Evolutionary conservation across 2,113 vertebrate genomes (phyloP), one percentile per base, ranked within the genome.

Genomic region (Carlito syrichta): DNA sequence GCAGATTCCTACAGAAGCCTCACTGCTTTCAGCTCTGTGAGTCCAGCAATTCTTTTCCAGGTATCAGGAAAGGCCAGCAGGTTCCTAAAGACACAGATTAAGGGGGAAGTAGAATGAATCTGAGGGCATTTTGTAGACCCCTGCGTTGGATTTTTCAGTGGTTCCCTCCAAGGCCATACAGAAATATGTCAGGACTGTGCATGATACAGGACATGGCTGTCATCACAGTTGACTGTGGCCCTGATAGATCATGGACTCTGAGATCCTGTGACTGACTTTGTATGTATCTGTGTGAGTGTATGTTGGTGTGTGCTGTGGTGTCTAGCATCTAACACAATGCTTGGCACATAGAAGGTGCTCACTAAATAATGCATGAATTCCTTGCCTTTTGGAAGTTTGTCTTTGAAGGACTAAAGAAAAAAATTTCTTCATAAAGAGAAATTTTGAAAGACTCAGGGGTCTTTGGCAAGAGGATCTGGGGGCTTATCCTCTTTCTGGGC

Each of bases 121-220:
- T 2, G 35, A 11, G 25, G 63, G 71, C 32, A 1, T 22, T 40
- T 17, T 25, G 23, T 30, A 25, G 62, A 10, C 43, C 50, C 2
- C 30, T 1, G 11, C 14, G 32, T 11, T 78, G 73, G 52, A 14
- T 40, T 78, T 40, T 48, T 48, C 14, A 40, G 58, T 1, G 16
- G 38, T 54, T 40, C 79, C 79, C n/a, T 25, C 5, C 1, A n/a
- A 54, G 50, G 60, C 19, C 19, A 22, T 60, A 30, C 19, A 32
- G 71, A 69, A 35, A 12, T 12, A 8, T 48, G 35, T 20, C 17
- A 25, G 25, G 16, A 23, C 52, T 5, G 0, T 25, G 54, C 38
- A 3, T 7, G 48, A 38, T 0, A 0, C 0, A 6, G 32, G 27
- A 0, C 4, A 0, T 22, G 11, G 2, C 52, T n/a, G 25, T 63